phyloP scores from a whole-genome alignment of 2,797 vertebrate species.

The Cichlasoma orientale region DNA sequence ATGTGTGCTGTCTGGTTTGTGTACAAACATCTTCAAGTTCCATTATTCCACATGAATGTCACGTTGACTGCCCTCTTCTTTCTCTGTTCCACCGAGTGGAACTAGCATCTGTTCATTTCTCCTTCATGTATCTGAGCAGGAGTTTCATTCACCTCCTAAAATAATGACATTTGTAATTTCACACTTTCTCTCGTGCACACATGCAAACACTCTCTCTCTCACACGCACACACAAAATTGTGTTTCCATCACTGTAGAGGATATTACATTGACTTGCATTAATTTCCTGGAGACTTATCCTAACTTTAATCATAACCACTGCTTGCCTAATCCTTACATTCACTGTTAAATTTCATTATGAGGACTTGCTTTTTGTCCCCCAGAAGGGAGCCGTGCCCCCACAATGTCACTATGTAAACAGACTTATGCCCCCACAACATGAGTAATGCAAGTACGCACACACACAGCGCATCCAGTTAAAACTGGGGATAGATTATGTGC shows the following conservation, averaged over 20 bases:
- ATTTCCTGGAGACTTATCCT: not conserved
- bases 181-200: not conserved
- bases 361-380: not conserved
- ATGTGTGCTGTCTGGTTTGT: constrained; percentile 29
- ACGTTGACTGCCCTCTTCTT: constrained; percentile 30
- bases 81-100: constrained; percentile 35
- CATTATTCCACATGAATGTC: constrained; percentile 27
- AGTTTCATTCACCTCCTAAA: constrained; percentile 38
- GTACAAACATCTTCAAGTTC: constrained; percentile 18
- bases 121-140: constrained; percentile 11
- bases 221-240: constrained; percentile 4
- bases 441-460: not conserved
- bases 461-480: constrained; percentile 9
- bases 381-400: not conserved
- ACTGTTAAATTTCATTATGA: not conserved
- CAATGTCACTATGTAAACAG: not conserved
- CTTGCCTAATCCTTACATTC: not conserved
- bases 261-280: not conserved
- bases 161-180: not conserved
- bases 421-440: not conserved
- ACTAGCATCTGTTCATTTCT: constrained; percentile 43
- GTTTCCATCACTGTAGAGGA: constrained; percentile 1
- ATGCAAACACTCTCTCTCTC: not conserved
- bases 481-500: constrained; percentile 44
- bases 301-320: not conserved